Evolutionary conservation across 1,140 invertebrate genomes (phyloP).

Genomic region (Plodia interpunctella): DNA sequence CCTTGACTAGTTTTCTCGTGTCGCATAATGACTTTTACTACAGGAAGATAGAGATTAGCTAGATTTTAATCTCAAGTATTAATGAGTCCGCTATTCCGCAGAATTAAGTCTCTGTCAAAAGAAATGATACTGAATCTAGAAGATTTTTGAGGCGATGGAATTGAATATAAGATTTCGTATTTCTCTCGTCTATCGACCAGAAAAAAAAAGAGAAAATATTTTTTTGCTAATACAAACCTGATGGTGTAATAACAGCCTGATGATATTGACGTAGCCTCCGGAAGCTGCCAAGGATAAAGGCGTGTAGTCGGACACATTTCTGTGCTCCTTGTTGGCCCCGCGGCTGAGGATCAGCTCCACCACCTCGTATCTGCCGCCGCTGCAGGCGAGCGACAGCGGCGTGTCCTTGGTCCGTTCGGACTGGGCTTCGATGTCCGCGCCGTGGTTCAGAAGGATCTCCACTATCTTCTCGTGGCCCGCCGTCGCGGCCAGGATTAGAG

Average conservation of each 20-base stretch:
- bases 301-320: constrained; percentile 99
- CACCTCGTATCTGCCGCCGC: constrained; percentile 96
- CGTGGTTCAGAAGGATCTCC: constrained; percentile 94
- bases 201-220: not conserved
- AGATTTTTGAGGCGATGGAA: too few species aligned
- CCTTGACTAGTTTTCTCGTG: too few species aligned
- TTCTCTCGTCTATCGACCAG: too few species aligned
- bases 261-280: constrained; percentile 99
- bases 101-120: too few species aligned
- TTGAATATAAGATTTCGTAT: too few species aligned
- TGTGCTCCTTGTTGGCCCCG: constrained; percentile 98
- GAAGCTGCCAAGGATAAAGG: constrained; percentile 98
- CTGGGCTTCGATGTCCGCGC: constrained; percentile 97
- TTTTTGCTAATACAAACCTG: constrained; percentile 63
- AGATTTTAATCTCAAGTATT: too few species aligned
- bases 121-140: too few species aligned
- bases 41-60: too few species aligned
- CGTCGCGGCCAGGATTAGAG: constrained; percentile 96
- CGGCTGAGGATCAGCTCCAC: constrained; percentile 94
- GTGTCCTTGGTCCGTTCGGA: constrained; percentile 99
- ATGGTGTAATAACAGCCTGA: constrained; percentile 92
- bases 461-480: constrained; percentile 97
- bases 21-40: too few species aligned
- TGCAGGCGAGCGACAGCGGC: constrained; percentile 97
- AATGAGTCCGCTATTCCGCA: too few species aligned